Evolutionary conservation across 2,797 vertebrate species (phyloP).

Genomic region (Cyprinodon diabolis): DNA sequence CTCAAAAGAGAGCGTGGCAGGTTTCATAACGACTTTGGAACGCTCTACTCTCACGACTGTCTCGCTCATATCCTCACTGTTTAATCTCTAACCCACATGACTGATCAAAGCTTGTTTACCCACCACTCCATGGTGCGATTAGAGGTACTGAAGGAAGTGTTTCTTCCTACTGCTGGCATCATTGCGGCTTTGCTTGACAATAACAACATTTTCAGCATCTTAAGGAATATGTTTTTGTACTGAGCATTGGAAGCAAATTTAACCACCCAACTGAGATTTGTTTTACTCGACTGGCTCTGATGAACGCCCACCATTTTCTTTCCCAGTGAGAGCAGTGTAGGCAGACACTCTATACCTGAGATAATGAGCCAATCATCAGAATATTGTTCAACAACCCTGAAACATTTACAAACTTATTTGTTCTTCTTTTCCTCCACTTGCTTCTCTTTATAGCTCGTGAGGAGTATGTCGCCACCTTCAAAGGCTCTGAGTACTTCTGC

Average conservation of each 20-base stretch:
- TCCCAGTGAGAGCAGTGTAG: slow-evolving; percentile 63
- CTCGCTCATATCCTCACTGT: slow-evolving; percentile 65
- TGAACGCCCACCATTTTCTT: slow-evolving; percentile 74
- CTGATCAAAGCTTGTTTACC: slow-evolving; percentile 80
- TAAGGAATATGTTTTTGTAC: slow-evolving; percentile 61
- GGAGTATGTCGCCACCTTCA: slow-evolving; percentile 98
- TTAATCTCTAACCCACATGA: slow-evolving; percentile 78
- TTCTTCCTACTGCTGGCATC: slow-evolving; percentile 71
- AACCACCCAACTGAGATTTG: slow-evolving; percentile 64
- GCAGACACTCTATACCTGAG: slow-evolving; percentile 51
- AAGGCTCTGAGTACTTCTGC: slow-evolving; percentile 99
- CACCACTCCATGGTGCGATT: slow-evolving; percentile 71
- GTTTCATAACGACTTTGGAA: slow-evolving; percentile 72
- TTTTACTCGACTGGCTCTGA: slow-evolving; percentile 62
- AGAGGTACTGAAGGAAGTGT: slow-evolving; percentile 73
- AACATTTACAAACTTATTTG: slow-evolving; percentile 40
- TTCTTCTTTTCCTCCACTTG: slow-evolving; percentile 23
- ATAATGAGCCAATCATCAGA: slow-evolving; percentile 48
- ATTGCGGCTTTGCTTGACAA: slow-evolving; percentile 73
- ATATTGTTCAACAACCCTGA: slow-evolving; percentile 44
- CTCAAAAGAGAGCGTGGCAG: slow-evolving; percentile 72
- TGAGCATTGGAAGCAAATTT: slow-evolving; percentile 65
- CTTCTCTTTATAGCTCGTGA: slow-evolving; percentile 87
- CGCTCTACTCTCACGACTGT: slow-evolving; percentile 66
- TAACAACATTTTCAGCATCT: slow-evolving; percentile 71